These are phyloP conservation scores for Corella eumyota DNA, from an alignment of 23 tunicate genomes.

Conservation along the genomic window DNA sequence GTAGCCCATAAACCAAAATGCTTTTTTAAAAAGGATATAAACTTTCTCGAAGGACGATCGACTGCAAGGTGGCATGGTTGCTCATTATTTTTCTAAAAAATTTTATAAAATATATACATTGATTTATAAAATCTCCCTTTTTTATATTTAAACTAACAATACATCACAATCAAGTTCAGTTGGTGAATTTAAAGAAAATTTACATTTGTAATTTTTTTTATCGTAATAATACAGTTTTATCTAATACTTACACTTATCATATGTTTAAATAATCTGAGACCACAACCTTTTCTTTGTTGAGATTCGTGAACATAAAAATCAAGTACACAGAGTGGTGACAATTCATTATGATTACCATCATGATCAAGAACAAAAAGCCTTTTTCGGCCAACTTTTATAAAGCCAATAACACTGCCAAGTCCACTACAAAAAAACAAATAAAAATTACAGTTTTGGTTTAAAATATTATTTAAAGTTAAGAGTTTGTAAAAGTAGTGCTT, in stretches of 20 bases:
- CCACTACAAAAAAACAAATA: conserved; percentile 27
- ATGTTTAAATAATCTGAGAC: conserved; percentile 63
- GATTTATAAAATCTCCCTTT: neutral
- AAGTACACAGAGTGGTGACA: conserved; percentile 79
- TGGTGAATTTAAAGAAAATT: too few species aligned
- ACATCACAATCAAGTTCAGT: too few species aligned
- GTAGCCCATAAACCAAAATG: conserved; percentile 72
- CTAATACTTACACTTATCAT: conserved; percentile 45
- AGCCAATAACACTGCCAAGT: conserved; percentile 62
- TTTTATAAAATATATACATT: neutral
- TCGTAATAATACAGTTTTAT: too few species aligned
- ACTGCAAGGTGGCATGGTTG: conserved; percentile 57
- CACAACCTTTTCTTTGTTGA: conserved; percentile 74
- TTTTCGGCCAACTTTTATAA: conserved; percentile 78
- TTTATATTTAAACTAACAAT: too few species aligned
- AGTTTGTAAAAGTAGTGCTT: neutral
- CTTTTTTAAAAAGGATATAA: conserved; percentile 65
- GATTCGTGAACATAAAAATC: conserved; percentile 94
- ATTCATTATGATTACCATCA: conserved; percentile 73
- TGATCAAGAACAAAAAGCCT: conserved; percentile 67
- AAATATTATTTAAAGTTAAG: too few species aligned
- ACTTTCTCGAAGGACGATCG: conserved; percentile 78
- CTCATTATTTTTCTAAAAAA: conserved; percentile 31
- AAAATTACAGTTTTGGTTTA: too few species aligned
- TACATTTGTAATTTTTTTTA: too few species aligned